Conservation (phyloP, 2,113 vertebrate genomes). For the Grallaria varia region DNA sequence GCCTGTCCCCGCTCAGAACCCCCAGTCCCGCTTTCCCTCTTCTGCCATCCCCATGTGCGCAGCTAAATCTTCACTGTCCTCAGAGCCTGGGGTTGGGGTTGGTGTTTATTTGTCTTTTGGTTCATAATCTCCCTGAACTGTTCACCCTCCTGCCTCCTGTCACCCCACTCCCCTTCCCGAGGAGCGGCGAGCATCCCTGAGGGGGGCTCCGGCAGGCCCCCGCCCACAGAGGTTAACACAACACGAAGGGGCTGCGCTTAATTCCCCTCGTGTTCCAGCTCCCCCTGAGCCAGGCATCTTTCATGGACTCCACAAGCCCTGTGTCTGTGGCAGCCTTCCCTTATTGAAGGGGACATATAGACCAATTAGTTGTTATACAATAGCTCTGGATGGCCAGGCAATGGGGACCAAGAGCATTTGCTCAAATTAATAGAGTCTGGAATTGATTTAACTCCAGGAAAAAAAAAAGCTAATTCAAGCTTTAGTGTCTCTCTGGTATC, state of each 20-base stretch:
- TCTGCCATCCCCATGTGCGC: accelerated
- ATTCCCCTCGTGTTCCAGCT: neutral
- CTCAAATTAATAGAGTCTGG: conserved; percentile 49
- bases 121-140: conserved; percentile 46
- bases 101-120: conserved; percentile 25
- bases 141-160: neutral
- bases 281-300: neutral
- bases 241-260: neutral
- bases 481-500: neutral
- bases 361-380: conserved; percentile 69
- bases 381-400: conserved; percentile 41
- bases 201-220: neutral
- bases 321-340: neutral
- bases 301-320: neutral
- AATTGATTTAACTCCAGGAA: conserved; percentile 17
- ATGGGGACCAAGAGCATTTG: conserved; percentile 10
- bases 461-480: neutral
- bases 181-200: neutral
- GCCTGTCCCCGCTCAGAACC: accelerated
- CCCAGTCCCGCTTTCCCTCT: neutral
- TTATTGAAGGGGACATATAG: conserved; percentile 51
- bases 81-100: neutral
- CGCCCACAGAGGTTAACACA: conserved; percentile 9
- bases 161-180: neutral
- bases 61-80: neutral